Conservation (phyloP, 1,140 invertebrate genomes). For the Apocrypta bakeri region DNA sequence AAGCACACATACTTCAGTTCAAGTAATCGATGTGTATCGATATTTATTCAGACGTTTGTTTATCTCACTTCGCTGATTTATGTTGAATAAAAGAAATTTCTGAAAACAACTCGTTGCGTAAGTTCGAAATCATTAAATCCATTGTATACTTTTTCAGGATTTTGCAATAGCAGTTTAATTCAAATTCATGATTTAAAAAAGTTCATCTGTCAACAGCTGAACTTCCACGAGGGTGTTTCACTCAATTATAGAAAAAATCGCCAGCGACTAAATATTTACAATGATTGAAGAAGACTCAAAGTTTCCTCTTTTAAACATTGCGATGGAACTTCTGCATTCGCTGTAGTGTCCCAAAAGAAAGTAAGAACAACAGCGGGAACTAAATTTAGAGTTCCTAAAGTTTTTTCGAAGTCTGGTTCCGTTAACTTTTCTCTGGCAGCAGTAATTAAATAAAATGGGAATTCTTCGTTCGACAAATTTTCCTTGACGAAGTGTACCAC, state of each 20-base stretch:
- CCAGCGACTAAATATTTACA: slow-evolving; percentile 67
- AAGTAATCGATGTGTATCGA: slow-evolving; percentile 26
- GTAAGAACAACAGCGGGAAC: slow-evolving; percentile 85
- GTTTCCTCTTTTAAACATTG: slow-evolving; percentile 85
- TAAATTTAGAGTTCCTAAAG: slow-evolving; percentile 81
- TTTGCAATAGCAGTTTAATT: neutral
- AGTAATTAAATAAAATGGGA: slow-evolving; percentile 80
- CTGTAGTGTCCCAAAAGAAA: slow-evolving; percentile 78
- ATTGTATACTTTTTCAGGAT: neutral
- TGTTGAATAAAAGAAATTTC: neutral
- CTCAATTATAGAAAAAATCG: slow-evolving; percentile 32
- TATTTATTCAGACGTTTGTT: neutral
- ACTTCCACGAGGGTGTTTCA: neutral
- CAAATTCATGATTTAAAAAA: neutral
- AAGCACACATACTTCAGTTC: slow-evolving; percentile 40
- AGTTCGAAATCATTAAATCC: neutral
- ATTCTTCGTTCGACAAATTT: slow-evolving; percentile 79
- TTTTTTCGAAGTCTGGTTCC: slow-evolving; percentile 79
- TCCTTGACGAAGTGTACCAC: slow-evolving; percentile 85
- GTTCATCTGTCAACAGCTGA: slow-evolving; percentile 21
- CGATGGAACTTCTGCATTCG: slow-evolving; percentile 71
- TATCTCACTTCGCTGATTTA: neutral
- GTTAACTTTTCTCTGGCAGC: slow-evolving; percentile 79
- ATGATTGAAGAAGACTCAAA: slow-evolving; percentile 80
- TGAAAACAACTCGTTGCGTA: neutral